Base-by-base conservation (phyloP, 2,888 invertebrate genomes). In the Dicyrtoma fusca region DNA sequence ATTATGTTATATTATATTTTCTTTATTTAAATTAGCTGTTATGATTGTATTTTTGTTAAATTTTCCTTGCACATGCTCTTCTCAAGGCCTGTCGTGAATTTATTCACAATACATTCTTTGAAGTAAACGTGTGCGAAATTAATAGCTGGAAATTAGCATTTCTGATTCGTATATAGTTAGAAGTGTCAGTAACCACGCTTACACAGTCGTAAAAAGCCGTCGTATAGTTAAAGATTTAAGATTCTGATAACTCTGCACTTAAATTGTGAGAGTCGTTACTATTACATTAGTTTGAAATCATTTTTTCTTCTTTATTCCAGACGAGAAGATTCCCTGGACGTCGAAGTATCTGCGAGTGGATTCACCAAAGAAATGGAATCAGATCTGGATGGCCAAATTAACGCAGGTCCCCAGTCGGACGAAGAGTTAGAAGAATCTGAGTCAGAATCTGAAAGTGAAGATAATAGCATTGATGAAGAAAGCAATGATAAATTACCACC, bases 341-440 rank as follows among this genome's bases (percentile, higher is more conserved):
- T 91, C 1, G 95, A 96, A 84, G 88, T 97, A 1, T 89, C 90
- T 23, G 97, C 97, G 79, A 95, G 96, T 79, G 95, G 95, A 68
- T 90, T 95, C 80, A 92, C 92, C 0, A 91, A 89, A 83, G 89
- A 91, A 81, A 89, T 93, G 86, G 92, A 93, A 53, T 88, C 89
- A 76, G 89, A 92, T 81, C 84, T 93, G 53, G 83, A 89, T 21
- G 83, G 76, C n/a, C 68, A 80, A 76, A n/a, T 73, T 13, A 62
- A 81, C 8, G 80, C 86, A 71, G 83, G 83, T 23, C 83, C 82
- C 25, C 82, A 83, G 26, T 82, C 82, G 49, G 82, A 81, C 10
- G 82, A 81, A 3, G 81, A 82, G 23, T 59, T 82, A 42, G 82
- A 82, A 49, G 81, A 79, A 34, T 3, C 81, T 0, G 82, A 82